Percentiles rank a stretch among this genome's conserved stretches.
phyloP scores from a whole-genome alignment of 2,797 vertebrate genomes.

The Anniella stebbinsi region DNA sequence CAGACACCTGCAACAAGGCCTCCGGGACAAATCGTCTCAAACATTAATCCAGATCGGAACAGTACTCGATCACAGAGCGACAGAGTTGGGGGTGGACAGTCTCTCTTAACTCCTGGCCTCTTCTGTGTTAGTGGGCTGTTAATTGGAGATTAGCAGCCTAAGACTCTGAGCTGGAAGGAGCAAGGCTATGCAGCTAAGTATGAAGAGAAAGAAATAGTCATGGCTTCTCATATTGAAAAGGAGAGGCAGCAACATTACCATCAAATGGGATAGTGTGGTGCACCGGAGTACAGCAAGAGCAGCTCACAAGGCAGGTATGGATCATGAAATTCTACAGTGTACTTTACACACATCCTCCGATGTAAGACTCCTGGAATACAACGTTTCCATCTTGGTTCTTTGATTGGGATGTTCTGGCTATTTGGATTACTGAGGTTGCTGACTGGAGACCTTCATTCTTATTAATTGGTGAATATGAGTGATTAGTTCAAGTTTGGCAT shows the following conservation, averaged over 20 bases:
- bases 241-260: constrained; percentile 11
- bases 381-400: background rate
- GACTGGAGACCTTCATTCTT: constrained; percentile 9
- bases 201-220: constrained; percentile 48
- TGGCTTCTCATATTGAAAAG: background rate
- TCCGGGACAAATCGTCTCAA: constrained; percentile 71
- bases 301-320: background rate
- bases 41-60: constrained; percentile 70
- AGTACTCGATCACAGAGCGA: constrained; percentile 64
- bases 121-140: constrained; percentile 71
- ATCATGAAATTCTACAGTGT: background rate
- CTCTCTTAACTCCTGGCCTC: constrained; percentile 53
- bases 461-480: constrained; percentile 32
- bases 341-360: background rate
- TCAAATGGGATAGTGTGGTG: background rate
- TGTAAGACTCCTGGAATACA: rapidly evolving
- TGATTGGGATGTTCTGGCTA: constrained; percentile 11
- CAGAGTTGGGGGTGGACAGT: constrained; percentile 53
- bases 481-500: constrained; percentile 29
- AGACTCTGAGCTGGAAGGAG: constrained; percentile 59
- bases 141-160: constrained; percentile 65
- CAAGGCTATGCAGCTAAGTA: constrained; percentile 29
- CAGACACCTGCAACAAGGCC: constrained; percentile 57
- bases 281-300: background rate
- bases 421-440: background rate